These are phyloP conservation scores for Ommatoiulus sabulosus DNA, from an alignment of 2,888 invertebrate genomes.

Conservation along the genomic window DNA sequence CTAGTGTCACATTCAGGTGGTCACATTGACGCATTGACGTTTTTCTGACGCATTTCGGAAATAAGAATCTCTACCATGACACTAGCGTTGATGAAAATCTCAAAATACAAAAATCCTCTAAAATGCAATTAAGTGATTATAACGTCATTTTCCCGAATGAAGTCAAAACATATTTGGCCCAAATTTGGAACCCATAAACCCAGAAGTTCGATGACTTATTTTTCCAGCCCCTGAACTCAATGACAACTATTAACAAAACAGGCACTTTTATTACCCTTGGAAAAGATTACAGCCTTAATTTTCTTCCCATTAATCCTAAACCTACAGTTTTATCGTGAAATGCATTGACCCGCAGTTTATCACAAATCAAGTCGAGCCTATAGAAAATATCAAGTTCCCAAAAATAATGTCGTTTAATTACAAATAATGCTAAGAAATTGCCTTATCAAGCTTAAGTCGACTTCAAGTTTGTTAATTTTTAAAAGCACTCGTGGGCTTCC, in stretches of 20 bases:
- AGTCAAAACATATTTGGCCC: not conserved
- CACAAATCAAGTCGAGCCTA: not conserved
- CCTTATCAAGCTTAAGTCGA: too few species aligned
- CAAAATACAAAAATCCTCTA: not conserved
- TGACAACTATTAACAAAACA: not conserved
- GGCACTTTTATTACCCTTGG: not conserved
- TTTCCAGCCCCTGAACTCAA: not conserved
- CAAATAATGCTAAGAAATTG: too few species aligned
- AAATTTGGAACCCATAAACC: not conserved
- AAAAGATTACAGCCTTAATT: not conserved
- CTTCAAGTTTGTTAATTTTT: too few species aligned
- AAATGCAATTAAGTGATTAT: not conserved
- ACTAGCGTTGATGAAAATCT: not conserved
- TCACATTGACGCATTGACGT: not conserved
- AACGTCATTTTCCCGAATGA: too few species aligned
- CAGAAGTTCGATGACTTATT: not conserved
- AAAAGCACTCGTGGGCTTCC: too few species aligned
- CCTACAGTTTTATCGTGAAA: not conserved
- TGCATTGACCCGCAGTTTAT: conserved; percentile 1
- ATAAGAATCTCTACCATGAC: not conserved
- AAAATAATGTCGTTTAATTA: not conserved
- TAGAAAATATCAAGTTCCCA: not conserved
- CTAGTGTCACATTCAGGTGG: not conserved
- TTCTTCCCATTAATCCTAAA: not conserved
- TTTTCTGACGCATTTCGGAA: not conserved